Evolutionary conservation across 2,113 vertebrate species (phyloP).

Genomic region (Gyps fulvus): DNA sequence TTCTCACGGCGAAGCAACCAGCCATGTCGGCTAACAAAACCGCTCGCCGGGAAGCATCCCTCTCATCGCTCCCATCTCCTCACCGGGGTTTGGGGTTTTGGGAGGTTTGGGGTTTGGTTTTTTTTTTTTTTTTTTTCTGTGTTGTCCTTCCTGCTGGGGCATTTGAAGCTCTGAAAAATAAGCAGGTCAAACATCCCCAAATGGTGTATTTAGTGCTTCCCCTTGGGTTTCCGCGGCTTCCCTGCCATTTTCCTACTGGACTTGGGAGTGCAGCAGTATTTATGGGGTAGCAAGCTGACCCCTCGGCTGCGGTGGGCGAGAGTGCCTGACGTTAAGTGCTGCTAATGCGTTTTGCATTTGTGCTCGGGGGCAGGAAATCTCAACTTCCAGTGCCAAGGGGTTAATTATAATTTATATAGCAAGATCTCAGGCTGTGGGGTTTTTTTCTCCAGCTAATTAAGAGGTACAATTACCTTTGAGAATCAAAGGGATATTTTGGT

Average conservation of each 20-base stretch:
- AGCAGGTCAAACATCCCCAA: background rate
- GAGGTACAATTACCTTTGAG: conserved; percentile 47
- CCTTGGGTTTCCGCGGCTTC: background rate
- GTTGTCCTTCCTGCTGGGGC: background rate
- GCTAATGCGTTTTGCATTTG: conserved; percentile 55
- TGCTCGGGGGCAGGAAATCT: conserved; percentile 60
- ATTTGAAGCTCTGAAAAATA: background rate
- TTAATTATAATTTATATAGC: conserved; percentile 67
- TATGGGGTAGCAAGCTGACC: background rate
- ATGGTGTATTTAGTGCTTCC: background rate
- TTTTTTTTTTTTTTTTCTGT: background rate
- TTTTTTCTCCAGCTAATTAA: conserved; percentile 41
- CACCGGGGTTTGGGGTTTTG: rapidly evolving
- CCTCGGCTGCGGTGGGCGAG: background rate
- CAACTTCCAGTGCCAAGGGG: conserved; percentile 61
- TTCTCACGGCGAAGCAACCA: background rate
- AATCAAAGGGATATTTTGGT: conserved; percentile 51
- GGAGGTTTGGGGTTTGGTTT: no score
- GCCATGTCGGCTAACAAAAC: background rate
- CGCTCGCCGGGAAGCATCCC: background rate
- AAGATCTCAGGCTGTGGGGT: background rate
- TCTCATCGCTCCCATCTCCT: background rate
- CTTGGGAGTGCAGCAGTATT: background rate
- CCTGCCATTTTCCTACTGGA: background rate
- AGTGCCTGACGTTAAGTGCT: conserved; percentile 29